These are phyloP conservation scores for Ellobium chinense DNA, from an alignment of 2,888 invertebrate species.

Conservation along the genomic window DNA sequence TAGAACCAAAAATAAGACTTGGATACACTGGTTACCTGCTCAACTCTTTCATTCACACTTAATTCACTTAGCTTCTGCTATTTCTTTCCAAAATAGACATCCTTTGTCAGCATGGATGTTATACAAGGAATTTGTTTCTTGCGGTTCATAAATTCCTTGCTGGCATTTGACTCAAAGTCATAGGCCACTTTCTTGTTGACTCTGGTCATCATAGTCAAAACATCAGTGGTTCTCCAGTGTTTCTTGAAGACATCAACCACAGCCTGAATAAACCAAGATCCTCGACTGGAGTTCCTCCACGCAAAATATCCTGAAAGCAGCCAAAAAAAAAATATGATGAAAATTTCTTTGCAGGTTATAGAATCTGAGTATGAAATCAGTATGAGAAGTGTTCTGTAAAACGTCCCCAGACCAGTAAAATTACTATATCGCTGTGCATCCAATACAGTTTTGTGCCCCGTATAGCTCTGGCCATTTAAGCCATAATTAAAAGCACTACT, in stretches of 20 bases:
- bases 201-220: conserved; percentile 75
- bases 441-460: no score
- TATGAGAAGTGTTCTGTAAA: no score
- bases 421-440: no score
- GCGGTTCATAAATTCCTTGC: conserved; percentile 66
- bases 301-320: conserved; percentile 71
- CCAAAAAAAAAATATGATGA: not conserved
- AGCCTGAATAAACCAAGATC: conserved; percentile 78
- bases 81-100: conserved; percentile 63
- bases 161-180: conserved; percentile 74
- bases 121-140: conserved; percentile 77
- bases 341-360: no score
- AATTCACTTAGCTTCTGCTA: not conserved
- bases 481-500: no score
- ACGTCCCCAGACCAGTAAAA: no score
- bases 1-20: not conserved
- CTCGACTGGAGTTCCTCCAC: conserved; percentile 75
- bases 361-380: no score
- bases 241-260: conserved; percentile 67
- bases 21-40: no score
- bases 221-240: conserved; percentile 63
- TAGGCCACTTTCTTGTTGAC: conserved; percentile 76
- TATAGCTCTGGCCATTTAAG: no score
- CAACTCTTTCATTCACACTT: no score
- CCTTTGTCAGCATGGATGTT: conserved; percentile 76